phyloP scores from a whole-genome alignment of 2,888 invertebrate species.

The Amphimallon solstitiale region DNA sequence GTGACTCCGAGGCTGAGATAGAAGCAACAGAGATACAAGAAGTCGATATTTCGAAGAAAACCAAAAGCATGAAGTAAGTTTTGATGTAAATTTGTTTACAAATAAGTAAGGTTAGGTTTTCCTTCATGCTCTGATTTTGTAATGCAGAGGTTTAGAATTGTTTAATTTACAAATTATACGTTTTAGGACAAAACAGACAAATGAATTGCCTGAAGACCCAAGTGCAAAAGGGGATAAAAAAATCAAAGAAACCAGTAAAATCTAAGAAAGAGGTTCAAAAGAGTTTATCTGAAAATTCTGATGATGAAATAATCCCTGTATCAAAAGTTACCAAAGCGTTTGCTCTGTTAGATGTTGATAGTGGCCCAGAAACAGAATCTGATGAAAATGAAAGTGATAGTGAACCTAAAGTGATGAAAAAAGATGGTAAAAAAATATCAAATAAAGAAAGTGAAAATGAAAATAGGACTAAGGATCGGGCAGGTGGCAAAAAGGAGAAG shows the following conservation, averaged over 20 bases:
- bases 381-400: constrained; percentile 58
- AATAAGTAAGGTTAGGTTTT: constrained; percentile 31
- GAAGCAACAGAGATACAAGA: constrained; percentile 54
- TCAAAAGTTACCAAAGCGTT: constrained; percentile 64
- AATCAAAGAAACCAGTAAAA: constrained; percentile 32
- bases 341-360: constrained; percentile 74
- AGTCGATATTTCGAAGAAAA: constrained; percentile 55
- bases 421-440: constrained; percentile 60
- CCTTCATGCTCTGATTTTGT: constrained; percentile 6
- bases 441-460: constrained; percentile 60
- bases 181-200: constrained; percentile 60
- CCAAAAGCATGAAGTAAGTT: constrained; percentile 53
- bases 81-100: background rate
- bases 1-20: constrained; percentile 70
- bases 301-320: constrained; percentile 61
- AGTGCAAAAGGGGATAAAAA: constrained; percentile 53
- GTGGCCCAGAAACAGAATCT: constrained; percentile 63
- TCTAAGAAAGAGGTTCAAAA: constrained; percentile 40
- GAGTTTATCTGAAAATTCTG: constrained; percentile 59
- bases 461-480: constrained; percentile 57
- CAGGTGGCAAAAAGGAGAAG: constrained; percentile 74
- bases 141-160: background rate
- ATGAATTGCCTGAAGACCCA: constrained; percentile 51
- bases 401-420: constrained; percentile 60
- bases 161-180: background rate